phyloP scores from a whole-genome alignment of 1,140 invertebrate species.

The Drosophila seguyi region DNA sequence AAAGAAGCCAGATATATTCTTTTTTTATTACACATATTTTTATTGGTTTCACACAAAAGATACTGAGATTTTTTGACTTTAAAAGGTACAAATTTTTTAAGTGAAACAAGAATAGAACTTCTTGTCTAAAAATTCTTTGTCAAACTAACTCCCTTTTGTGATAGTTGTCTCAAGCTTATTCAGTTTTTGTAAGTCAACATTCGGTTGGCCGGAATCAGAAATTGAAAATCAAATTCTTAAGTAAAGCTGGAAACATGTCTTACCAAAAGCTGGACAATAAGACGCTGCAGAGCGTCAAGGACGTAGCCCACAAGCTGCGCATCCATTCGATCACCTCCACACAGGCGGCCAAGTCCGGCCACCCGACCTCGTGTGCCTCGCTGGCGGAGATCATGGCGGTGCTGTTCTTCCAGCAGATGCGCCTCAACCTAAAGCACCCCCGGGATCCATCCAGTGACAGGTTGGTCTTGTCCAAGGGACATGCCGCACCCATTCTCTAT shows the following conservation, averaged over 20 bases:
- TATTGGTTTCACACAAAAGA: background rate
- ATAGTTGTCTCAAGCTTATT: background rate
- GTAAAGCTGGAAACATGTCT: constrained; percentile 80
- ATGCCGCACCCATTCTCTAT: constrained; percentile 99
- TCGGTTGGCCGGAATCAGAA: background rate
- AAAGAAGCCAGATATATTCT: background rate
- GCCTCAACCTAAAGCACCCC: constrained; percentile 94
- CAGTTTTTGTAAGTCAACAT: background rate
- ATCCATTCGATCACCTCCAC: constrained; percentile 96
- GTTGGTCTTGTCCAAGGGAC: constrained; percentile 99
- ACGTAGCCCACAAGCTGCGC: constrained; percentile 96
- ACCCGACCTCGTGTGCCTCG: constrained; percentile 99
- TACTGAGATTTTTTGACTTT: no score
- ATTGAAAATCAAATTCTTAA: background rate
- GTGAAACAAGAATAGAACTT: no score
- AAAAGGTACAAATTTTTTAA: no score
- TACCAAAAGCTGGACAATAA: constrained; percentile 89
- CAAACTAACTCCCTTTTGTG: no score
- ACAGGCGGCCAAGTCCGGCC: constrained; percentile 96
- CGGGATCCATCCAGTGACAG: constrained; percentile 96
- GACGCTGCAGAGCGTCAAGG: constrained; percentile 91
- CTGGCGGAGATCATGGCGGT: constrained; percentile 99
- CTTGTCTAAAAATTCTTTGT: background rate
- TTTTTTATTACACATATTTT: background rate
- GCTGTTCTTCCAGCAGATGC: constrained; percentile 99